Percentiles rank a stretch among this genome's conserved stretches.
Conservation (phyloP, 1,140 invertebrate genomes). For the Drosophila auraria region DNA sequence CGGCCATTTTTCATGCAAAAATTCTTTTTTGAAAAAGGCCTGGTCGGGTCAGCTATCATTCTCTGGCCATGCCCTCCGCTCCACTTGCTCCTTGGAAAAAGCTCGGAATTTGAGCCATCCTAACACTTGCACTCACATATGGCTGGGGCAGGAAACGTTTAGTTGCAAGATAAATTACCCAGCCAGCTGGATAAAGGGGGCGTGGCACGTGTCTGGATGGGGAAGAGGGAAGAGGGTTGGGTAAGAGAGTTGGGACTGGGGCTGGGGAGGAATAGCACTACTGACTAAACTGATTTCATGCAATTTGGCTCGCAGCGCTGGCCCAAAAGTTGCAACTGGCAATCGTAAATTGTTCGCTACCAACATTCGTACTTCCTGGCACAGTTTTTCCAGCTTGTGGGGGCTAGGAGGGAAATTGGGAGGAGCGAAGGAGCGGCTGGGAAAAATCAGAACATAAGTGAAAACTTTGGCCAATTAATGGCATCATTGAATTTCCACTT, state of each 20-base stretch:
- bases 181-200: conserved; percentile 41
- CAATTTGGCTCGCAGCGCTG: conserved; percentile 77
- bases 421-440: conserved; percentile 26
- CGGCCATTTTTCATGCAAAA: conserved; percentile 73
- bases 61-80: conserved; percentile 2
- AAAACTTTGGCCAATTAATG: conserved; percentile 85
- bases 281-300: conserved; percentile 81
- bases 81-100: neutral
- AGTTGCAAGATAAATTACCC: conserved; percentile 78
- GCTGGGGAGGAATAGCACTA: conserved; percentile 16
- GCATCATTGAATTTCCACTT: conserved; percentile 84
- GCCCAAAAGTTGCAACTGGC: conserved; percentile 69
- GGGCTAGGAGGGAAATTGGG: conserved; percentile 4
- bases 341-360: conserved; percentile 77
- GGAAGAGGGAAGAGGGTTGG: no score
- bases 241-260: conserved; percentile 17
- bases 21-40: conserved; percentile 19
- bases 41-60: conserved; percentile 47
- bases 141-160: conserved; percentile 67
- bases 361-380: conserved; percentile 78
- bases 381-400: conserved; percentile 55
- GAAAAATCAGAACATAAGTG: conserved; percentile 82
- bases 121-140: conserved; percentile 52
- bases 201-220: conserved; percentile 27
- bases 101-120: conserved; percentile 27